Evolutionary conservation across 2,113 vertebrate species (phyloP).

Genomic region (Agapornis roseicollis): DNA sequence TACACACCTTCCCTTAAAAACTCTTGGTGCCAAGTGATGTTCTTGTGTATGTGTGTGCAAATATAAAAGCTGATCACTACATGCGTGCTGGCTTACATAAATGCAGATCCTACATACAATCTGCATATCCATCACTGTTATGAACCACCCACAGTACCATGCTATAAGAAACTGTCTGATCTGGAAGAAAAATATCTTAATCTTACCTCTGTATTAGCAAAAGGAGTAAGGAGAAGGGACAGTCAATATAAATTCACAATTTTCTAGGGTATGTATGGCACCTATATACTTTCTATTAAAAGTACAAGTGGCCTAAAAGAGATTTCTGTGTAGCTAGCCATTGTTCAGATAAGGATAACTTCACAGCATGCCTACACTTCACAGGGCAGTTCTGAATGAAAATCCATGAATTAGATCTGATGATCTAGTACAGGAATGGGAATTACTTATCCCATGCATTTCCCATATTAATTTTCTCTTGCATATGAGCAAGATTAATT

Average conservation of each 20-base stretch:
- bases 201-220: background rate
- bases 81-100: constrained; percentile 42
- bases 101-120: constrained; percentile 43
- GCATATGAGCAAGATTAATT: constrained; percentile 34
- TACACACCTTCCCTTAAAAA: background rate
- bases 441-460: background rate
- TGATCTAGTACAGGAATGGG: background rate
- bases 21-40: accelerated
- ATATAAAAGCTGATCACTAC: background rate
- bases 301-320: background rate
- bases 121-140: background rate
- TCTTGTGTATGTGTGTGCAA: background rate
- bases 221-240: background rate
- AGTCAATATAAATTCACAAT: background rate
- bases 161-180: background rate
- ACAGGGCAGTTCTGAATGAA: background rate
- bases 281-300: background rate
- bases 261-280: background rate
- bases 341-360: background rate
- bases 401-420: background rate
- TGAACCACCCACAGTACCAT: background rate
- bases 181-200: background rate
- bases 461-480: constrained; percentile 15
- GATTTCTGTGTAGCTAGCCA: background rate
- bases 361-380: background rate